These are phyloP conservation scores for Zootermopsis nevadensis DNA, from an alignment of 2,888 invertebrate genomes.

Conservation along the genomic window DNA sequence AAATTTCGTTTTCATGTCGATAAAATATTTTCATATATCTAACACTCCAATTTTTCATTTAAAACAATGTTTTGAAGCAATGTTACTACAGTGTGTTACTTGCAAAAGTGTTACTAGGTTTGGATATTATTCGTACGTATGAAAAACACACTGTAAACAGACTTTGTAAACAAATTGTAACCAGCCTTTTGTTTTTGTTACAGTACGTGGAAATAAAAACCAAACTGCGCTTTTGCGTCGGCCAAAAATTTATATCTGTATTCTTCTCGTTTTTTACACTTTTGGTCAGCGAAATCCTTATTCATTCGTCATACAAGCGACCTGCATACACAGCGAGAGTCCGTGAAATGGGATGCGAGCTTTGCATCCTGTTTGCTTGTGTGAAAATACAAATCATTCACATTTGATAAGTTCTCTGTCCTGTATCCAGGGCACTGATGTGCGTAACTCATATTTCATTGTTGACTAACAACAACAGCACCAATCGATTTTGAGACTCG, in stretches of 20 bases:
- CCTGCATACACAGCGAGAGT: not conserved
- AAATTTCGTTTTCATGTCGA: not conserved
- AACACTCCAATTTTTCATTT: not conserved
- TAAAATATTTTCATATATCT: not conserved
- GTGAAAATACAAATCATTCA: not conserved
- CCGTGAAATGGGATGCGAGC: not conserved
- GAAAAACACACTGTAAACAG: not conserved
- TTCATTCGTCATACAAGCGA: not conserved
- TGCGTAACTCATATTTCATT: constrained; percentile 31
- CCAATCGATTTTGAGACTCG: not conserved
- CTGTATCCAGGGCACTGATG: not conserved
- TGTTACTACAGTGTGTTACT: too few species aligned
- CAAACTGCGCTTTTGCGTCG: not conserved
- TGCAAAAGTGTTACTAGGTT: not conserved
- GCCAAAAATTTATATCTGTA: not conserved
- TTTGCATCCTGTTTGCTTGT: not conserved
- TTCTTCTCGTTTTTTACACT: not conserved
- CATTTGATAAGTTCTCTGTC: not conserved
- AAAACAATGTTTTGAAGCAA: too few species aligned
- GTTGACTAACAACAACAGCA: constrained; percentile 27
- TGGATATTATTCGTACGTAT: not conserved
- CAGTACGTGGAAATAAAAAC: not conserved
- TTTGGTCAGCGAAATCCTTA: not conserved
- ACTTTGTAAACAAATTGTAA: not conserved
- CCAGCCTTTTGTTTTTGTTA: not conserved